These are phyloP conservation scores for Ictalurus furcatus DNA, from an alignment of 2,113 vertebrate genomes.

Conservation along the genomic window DNA sequence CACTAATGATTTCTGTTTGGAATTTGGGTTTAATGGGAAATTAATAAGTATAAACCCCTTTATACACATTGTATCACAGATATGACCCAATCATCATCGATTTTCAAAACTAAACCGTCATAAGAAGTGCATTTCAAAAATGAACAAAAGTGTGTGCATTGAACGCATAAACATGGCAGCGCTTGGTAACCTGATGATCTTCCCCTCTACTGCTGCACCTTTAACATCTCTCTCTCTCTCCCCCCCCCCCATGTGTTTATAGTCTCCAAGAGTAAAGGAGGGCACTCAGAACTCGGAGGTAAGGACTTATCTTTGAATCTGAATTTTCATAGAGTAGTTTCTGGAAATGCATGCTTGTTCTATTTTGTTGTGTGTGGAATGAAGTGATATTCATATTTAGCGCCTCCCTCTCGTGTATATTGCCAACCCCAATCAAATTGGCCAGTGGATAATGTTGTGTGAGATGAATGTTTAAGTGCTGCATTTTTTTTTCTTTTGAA, in stretches of 20 bases:
- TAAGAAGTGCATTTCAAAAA: not conserved
- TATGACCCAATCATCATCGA: not conserved
- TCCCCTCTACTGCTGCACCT: not conserved
- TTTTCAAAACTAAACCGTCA: not conserved
- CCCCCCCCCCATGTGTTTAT: conserved; percentile 49
- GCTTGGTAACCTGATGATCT: not conserved
- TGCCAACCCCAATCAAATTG: not conserved
- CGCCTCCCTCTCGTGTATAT: not conserved
- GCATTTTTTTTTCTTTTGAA: not conserved
- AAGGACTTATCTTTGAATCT: conserved; percentile 63
- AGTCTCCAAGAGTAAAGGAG: conserved; percentile 97
- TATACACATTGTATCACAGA: not conserved
- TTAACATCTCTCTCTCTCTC: conserved; percentile 53
- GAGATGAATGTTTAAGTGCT: not conserved
- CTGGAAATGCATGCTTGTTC: not conserved
- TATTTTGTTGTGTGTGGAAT: not conserved
- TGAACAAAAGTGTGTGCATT: conserved; percentile 36
- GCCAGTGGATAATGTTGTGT: not conserved
- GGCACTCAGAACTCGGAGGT: conserved; percentile 87
- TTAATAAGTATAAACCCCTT: not conserved
- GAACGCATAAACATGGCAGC: conserved; percentile 3
- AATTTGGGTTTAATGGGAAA: not conserved
- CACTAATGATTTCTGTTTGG: not conserved
- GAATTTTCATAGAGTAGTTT: not conserved
- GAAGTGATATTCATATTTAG: not conserved